Percentiles rank a stretch among this genome's conserved stretches.
Conservation (phyloP, 2,113 vertebrate species). For the Leptosomus discolor region DNA sequence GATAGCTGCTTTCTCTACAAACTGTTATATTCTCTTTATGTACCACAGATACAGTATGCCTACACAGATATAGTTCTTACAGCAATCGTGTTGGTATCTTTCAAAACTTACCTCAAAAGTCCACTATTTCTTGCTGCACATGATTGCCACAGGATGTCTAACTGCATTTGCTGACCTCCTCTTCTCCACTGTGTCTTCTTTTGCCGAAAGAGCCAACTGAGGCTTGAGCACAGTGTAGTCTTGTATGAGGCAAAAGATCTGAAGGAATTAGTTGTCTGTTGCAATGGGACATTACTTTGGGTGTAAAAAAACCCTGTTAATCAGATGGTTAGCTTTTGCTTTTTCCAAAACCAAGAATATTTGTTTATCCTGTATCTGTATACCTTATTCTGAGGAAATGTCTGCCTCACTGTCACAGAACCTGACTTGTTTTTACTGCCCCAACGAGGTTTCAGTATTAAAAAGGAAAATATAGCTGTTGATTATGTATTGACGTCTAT, state of each 20-base stretch:
- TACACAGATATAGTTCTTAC: no score
- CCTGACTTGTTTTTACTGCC: neutral
- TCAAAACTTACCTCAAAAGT: neutral
- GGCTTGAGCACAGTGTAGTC: neutral
- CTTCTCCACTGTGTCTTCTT: neutral
- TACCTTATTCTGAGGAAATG: neutral
- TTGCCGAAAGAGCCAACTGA: neutral
- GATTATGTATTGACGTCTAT: neutral
- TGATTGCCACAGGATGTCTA: neutral
- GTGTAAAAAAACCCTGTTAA: neutral
- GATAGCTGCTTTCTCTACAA: neutral
- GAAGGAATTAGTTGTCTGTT: neutral
- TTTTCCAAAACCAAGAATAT: neutral
- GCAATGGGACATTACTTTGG: neutral
- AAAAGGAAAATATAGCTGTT: neutral
- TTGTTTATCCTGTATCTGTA: neutral
- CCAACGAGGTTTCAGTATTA: neutral
- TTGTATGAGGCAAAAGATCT: neutral
- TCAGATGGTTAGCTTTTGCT: neutral
- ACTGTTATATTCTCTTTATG: neutral
- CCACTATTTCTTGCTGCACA: neutral
- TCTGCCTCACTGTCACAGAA: neutral
- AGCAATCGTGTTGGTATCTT: neutral
- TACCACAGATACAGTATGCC: neutral
- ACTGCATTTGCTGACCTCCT: neutral